Conservation (phyloP, 1,140 invertebrate species). For the Euura saliciscinereae region DNA sequence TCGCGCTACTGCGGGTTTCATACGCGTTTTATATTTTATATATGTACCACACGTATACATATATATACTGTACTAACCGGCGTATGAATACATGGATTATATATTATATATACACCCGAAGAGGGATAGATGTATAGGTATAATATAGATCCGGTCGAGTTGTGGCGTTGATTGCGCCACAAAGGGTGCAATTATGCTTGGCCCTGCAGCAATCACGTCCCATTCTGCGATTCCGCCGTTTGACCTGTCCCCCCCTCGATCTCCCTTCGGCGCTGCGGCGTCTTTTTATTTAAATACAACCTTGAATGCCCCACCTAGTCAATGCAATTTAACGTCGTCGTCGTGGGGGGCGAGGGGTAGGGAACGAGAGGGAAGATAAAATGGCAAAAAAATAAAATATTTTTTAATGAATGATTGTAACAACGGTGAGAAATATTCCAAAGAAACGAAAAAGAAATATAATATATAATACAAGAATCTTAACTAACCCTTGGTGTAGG, state of each 20-base stretch:
- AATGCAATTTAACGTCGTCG: conserved; percentile 40
- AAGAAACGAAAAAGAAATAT: background rate
- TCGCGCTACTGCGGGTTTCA: too few species aligned
- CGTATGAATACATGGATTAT: too few species aligned
- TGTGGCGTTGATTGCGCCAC: conserved; percentile 61
- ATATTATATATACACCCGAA: background rate
- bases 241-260: conserved; percentile 43
- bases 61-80: too few species aligned
- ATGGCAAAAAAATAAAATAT: conserved; percentile 38
- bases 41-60: too few species aligned
- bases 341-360: conserved; percentile 19
- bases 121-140: background rate
- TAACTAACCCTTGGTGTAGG: too few species aligned
- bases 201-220: conserved; percentile 62
- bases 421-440: conserved; percentile 15
- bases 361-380: too few species aligned
- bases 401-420: conserved; percentile 60
- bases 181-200: conserved; percentile 62
- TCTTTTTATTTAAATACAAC: conserved; percentile 55
- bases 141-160: conserved; percentile 42
- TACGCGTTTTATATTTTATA: too few species aligned
- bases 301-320: conserved; percentile 39
- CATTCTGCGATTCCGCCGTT: conserved; percentile 55
- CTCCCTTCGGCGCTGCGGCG: conserved; percentile 29
- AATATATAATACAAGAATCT: too few species aligned